These are phyloP conservation scores for Aquatica leii DNA, from an alignment of 2,888 invertebrate species.

Conservation along the genomic window DNA sequence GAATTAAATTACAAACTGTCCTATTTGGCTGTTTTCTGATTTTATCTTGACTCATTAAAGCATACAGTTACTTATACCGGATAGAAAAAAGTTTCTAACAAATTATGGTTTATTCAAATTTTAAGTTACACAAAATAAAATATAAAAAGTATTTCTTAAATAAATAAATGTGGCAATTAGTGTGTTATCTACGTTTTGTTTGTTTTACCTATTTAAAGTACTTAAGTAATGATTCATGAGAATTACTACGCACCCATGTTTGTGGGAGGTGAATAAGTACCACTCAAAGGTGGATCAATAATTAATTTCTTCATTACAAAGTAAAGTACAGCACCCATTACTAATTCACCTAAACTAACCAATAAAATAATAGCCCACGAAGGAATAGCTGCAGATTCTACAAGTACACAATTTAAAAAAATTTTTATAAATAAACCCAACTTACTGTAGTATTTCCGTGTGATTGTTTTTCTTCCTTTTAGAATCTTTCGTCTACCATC, in stretches of 20 bases:
- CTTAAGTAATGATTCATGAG: too few species aligned
- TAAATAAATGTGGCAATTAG: too few species aligned
- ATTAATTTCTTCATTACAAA: conserved; percentile 74
- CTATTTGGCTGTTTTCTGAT: too few species aligned
- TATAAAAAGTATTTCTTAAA: too few species aligned
- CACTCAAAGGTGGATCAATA: conserved; percentile 65
- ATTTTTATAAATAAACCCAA: conserved; percentile 43
- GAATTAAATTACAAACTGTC: too few species aligned
- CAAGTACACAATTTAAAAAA: conserved; percentile 38
- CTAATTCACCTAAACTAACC: conserved; percentile 73
- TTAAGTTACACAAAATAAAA: too few species aligned
- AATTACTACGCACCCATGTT: conserved; percentile 15
- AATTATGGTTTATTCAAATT: too few species aligned
- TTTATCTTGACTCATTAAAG: too few species aligned
- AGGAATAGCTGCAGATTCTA: conserved; percentile 75
- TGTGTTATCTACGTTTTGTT: too few species aligned
- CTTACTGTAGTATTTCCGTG: conserved; percentile 82
- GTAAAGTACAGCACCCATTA: conserved; percentile 75
- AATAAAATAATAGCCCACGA: conserved; percentile 80
- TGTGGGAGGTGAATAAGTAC: conserved; percentile 51
- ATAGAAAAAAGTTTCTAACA: too few species aligned
- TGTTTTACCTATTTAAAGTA: too few species aligned
- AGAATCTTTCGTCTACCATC: conserved; percentile 83
- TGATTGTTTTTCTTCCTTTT: conserved; percentile 80
- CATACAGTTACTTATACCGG: too few species aligned